These are phyloP conservation scores for Oophaga sylvatica DNA, from an alignment of 2,797 vertebrate species.

Conservation along the genomic window DNA sequence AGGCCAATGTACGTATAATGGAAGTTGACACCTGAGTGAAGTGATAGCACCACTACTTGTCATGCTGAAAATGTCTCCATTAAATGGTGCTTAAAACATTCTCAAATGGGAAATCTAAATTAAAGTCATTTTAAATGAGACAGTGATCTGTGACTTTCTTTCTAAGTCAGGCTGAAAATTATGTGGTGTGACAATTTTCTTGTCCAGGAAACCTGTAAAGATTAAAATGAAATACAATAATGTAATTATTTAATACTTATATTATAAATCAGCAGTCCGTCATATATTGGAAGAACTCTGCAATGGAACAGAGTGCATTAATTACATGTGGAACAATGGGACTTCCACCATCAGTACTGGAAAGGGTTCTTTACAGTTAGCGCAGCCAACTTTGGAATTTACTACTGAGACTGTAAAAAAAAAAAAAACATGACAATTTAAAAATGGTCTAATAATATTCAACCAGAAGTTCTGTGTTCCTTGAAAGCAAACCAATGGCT, in stretches of 20 bases:
- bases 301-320: not conserved
- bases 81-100: slow-evolving; percentile 12
- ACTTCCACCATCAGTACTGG: not conserved
- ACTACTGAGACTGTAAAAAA: too few species aligned
- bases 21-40: not conserved
- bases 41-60: not conserved
- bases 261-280: not conserved
- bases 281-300: not conserved
- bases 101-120: not conserved
- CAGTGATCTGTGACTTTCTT: not conserved
- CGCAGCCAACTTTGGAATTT: too few species aligned
- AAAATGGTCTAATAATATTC: too few species aligned
- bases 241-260: not conserved
- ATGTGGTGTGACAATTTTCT: not conserved
- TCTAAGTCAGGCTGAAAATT: not conserved
- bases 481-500: too few species aligned
- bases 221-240: not conserved
- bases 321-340: not conserved
- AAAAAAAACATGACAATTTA: too few species aligned
- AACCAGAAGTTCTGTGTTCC: too few species aligned
- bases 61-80: not conserved
- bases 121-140: not conserved
- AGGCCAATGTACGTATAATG: not conserved
- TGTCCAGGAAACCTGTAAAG: not conserved
- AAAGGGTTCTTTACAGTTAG: not conserved